These are phyloP conservation scores for Turnix velox DNA, from an alignment of 2,113 vertebrate genomes.

Conservation along the genomic window DNA sequence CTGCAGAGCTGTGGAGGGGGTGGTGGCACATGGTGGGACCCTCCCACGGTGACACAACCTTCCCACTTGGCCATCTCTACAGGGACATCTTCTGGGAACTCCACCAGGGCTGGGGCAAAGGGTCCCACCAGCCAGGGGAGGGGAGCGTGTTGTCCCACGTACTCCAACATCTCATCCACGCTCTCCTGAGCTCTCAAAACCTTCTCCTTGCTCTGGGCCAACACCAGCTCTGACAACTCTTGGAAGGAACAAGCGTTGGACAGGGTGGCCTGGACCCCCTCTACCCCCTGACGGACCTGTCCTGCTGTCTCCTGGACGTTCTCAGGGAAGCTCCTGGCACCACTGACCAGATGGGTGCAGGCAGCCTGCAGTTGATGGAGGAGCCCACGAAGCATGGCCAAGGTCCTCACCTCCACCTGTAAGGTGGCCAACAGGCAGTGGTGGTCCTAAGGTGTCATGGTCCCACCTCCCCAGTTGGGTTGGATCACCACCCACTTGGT, in stretches of 20 bases:
- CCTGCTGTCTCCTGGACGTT: slow-evolving; percentile 80
- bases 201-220: slow-evolving; percentile 75
- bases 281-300: slow-evolving; percentile 68
- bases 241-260: slow-evolving; percentile 55
- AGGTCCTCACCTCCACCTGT: slow-evolving; percentile 60
- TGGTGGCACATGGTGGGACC: rapidly evolving
- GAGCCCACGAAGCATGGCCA: slow-evolving; percentile 78
- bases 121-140: slow-evolving; percentile 79
- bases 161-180: slow-evolving; percentile 82
- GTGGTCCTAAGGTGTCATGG: neutral
- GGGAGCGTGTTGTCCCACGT: slow-evolving; percentile 76
- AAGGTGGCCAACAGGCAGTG: neutral
- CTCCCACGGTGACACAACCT: neutral
- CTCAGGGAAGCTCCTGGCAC: slow-evolving; percentile 79
- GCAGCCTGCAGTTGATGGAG: slow-evolving; percentile 77
- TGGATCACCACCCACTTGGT: too few species aligned
- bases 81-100: neutral
- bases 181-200: slow-evolving; percentile 76
- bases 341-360: slow-evolving; percentile 71
- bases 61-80: slow-evolving; percentile 41
- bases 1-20: neutral
- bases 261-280: slow-evolving; percentile 79
- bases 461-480: rapidly evolving
- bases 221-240: slow-evolving; percentile 74
- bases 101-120: slow-evolving; percentile 65